Evolutionary conservation across 1,140 invertebrate genomes (phyloP).

Genomic region (Eumeta japonica): DNA sequence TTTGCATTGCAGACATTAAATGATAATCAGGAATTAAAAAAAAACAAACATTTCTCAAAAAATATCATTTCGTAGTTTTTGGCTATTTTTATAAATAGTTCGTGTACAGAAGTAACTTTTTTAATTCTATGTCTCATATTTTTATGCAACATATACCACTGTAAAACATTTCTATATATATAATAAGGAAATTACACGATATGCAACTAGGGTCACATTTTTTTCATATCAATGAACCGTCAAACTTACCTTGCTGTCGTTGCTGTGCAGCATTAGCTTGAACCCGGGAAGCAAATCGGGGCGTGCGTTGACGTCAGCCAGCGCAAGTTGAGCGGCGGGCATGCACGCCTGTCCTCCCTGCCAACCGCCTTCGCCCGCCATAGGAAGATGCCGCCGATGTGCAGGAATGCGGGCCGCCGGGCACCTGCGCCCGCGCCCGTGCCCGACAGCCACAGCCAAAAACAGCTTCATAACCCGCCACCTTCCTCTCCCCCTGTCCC

Average conservation of each 20-base stretch:
- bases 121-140: no score
- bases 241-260: slow-evolving; percentile 96
- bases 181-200: slow-evolving; percentile 8
- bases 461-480: slow-evolving; percentile 24
- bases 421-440: slow-evolving; percentile 24
- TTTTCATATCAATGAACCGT: no score
- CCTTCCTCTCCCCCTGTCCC: slow-evolving; percentile 10
- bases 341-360: slow-evolving; percentile 91
- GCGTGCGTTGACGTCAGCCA: slow-evolving; percentile 92
- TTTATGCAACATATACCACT: no score
- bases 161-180: no score
- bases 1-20: no score
- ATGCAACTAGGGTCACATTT: no score
- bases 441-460: slow-evolving; percentile 24
- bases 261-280: slow-evolving; percentile 86
- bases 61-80: no score
- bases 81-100: no score
- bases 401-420: slow-evolving; percentile 61
- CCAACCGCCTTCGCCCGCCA: slow-evolving; percentile 92
- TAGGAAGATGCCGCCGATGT: slow-evolving; percentile 98
- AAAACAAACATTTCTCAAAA: no score
- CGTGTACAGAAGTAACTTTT: no score
- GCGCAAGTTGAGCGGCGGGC: slow-evolving; percentile 91
- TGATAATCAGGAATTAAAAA: no score
- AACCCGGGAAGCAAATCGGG: slow-evolving; percentile 90